Evolutionary conservation across 1,140 invertebrate species (phyloP), one percentile per base, ranked within the genome.

Genomic region (Hypothenemus hampei): DNA sequence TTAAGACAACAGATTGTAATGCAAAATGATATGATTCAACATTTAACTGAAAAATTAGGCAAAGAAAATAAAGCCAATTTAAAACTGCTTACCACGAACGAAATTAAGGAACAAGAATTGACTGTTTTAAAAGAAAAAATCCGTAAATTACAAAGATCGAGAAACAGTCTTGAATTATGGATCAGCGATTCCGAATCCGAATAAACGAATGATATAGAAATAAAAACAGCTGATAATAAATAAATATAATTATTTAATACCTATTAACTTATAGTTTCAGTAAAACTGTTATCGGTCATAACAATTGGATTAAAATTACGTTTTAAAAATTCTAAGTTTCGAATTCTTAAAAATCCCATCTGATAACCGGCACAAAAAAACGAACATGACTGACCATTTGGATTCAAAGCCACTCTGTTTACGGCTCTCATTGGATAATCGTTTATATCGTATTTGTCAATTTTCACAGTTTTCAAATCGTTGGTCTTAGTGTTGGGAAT

Each of bases 351-450:
- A 31, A 69, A 65, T 18, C 67, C 67, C 6, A 59, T 57, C 49
- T 69, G 65, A 56, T 67, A 66, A 15, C 67, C 67, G 31, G 41
- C 45, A n/a, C 62, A 62, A 29, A 56, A 67, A 57, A 61, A 65
- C 10, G 44, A 22, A 41, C 43, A 61, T 3, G 64, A 56, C 26
- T 65, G 47, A 13, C 24, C 8, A 48, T 69, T 69, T 18, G 64
- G 64, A 60, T 69, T 69, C 22, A 61, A 50, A 20, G 36, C 51
- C 18, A 66, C 46, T 56, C 64, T 69, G 16, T 55, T 67, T 33
- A 67, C 51, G 7, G 54, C 26, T 37, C 60, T 52, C 20, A 69
- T 29, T 1, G 64, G 57, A 45, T 69, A 69, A 18, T 58, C 37
- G 43, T 62, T 47, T 4, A 61, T 54, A 19, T 57, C 57, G 7